Evolutionary conservation across 2,888 invertebrate species (phyloP).

Genomic region (Stenchaetothrips biformis): DNA sequence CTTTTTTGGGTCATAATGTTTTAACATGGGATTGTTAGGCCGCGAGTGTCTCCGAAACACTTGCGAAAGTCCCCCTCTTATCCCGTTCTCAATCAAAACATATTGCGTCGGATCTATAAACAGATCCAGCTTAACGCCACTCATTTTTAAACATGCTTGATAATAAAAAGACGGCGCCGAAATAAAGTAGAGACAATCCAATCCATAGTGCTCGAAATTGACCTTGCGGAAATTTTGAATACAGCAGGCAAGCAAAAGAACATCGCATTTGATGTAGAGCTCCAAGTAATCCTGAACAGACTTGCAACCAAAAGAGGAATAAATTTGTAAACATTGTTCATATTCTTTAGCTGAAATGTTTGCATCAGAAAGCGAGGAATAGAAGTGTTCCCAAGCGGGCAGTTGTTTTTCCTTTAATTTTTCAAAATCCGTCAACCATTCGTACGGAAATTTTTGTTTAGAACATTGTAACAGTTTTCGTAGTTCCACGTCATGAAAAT

Average conservation of each 20-base stretch:
- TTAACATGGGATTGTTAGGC: neutral
- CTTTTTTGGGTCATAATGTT: neutral
- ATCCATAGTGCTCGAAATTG: constrained; percentile 28
- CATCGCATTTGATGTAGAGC: constrained; percentile 29
- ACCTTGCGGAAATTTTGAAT: constrained; percentile 34
- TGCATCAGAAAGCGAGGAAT: neutral
- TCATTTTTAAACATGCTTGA: constrained; percentile 31
- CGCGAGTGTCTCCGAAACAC: constrained; percentile 16
- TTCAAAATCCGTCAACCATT: neutral
- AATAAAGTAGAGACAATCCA: constrained; percentile 33
- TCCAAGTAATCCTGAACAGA: neutral
- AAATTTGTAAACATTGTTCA: neutral
- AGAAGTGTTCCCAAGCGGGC: neutral
- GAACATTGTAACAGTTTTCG: neutral
- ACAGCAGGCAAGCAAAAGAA: constrained; percentile 28
- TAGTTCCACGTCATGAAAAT: neutral
- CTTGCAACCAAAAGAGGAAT: neutral
- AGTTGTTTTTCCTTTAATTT: neutral
- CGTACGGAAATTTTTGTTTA: constrained; percentile 24
- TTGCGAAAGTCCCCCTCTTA: constrained; percentile 32
- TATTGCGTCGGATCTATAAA: constrained; percentile 34
- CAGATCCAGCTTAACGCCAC: constrained; percentile 33
- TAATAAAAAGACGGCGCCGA: constrained; percentile 31
- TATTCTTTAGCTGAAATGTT: neutral
- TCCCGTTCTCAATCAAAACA: constrained; percentile 34